Evolutionary conservation across 2,797 vertebrate species (phyloP).

Genomic region (Pseudochirops cupreus): DNA sequence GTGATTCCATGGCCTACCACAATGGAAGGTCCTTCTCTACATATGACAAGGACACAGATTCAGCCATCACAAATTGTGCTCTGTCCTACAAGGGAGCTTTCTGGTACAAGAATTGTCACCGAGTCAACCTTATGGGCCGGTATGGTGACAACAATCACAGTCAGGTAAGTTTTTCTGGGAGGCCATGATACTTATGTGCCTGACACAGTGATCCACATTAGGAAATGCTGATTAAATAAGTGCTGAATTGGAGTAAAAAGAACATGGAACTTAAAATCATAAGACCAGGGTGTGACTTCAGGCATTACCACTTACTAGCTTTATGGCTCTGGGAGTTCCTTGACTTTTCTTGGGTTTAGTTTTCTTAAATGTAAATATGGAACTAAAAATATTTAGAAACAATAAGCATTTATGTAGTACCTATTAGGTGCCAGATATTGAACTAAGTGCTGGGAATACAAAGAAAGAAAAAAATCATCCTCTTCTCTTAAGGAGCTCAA

Average conservation of each 20-base stretch:
- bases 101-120: constrained; percentile 99
- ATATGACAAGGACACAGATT: constrained; percentile 95
- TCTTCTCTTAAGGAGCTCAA: background rate
- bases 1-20: constrained; percentile 98
- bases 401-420: background rate
- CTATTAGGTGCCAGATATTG: background rate
- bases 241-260: background rate
- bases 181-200: background rate
- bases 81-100: constrained; percentile 98
- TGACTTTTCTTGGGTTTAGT: background rate
- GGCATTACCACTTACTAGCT: background rate
- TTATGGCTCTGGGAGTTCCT: background rate
- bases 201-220: background rate
- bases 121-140: constrained; percentile 97
- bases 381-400: background rate
- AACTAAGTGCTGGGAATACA: background rate
- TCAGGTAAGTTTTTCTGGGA: constrained; percentile 88
- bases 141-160: constrained; percentile 96
- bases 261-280: background rate
- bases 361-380: background rate
- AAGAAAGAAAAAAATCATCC: background rate
- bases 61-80: constrained; percentile 98
- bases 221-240: background rate
- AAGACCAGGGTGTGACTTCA: background rate
- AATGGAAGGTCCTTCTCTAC: constrained; percentile 96